A percentile compares a stretch with the other conserved stretches of the same genome.
These are phyloP conservation scores for Mobula hypostoma DNA, from an alignment of 2,113 vertebrate species.

Conservation along the genomic window DNA sequence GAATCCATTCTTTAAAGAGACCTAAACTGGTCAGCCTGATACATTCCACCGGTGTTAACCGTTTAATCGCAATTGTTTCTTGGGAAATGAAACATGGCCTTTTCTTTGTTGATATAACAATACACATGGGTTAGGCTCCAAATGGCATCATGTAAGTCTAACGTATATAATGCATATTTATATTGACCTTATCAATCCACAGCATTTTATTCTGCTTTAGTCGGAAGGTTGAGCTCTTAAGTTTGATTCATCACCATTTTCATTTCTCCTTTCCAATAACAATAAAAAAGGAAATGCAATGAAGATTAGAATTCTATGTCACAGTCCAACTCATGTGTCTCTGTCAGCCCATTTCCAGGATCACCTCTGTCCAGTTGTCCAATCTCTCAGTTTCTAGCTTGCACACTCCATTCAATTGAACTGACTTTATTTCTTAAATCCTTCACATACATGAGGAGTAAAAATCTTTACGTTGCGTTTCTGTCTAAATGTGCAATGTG, in stretches of 20 bases:
- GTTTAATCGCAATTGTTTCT: not conserved
- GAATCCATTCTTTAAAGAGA: constrained; percentile 18
- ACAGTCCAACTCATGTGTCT: not conserved
- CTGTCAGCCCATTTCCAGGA: not conserved
- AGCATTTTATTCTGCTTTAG: too few species aligned
- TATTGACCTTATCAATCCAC: too few species aligned
- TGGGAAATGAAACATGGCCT: not conserved
- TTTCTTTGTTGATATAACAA: not conserved
- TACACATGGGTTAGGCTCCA: not conserved
- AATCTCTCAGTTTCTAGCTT: not conserved
- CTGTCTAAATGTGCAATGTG: too few species aligned
- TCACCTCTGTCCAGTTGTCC: not conserved
- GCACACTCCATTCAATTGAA: not conserved
- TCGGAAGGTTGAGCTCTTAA: not conserved
- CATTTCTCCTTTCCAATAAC: not conserved
- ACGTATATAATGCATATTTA: not conserved
- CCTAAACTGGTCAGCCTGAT: not conserved
- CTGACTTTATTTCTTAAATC: too few species aligned
- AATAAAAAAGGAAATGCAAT: not conserved
- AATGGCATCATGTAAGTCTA: not conserved
- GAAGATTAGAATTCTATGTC: not conserved
- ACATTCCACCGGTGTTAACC: not conserved
- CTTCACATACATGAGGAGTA: too few species aligned
- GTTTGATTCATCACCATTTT: not conserved
- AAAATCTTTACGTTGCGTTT: too few species aligned